Percentiles rank a stretch among this genome's conserved stretches.
phyloP scores from a whole-genome alignment of 1,140 invertebrate species.

The Mactra quadrangularis region DNA sequence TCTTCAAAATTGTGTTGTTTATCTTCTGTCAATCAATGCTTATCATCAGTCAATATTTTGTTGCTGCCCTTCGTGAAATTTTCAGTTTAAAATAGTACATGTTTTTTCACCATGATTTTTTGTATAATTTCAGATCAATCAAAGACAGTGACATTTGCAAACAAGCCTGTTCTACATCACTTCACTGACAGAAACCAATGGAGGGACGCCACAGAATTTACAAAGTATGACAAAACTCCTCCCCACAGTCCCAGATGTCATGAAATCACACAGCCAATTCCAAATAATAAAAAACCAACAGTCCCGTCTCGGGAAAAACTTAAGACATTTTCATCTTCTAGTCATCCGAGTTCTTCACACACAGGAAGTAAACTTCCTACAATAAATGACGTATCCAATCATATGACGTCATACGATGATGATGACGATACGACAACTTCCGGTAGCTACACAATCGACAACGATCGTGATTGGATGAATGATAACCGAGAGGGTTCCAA shows the following conservation, averaged over 20 bases:
- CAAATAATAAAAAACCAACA: slow-evolving; percentile 36
- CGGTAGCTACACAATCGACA: slow-evolving; percentile 60
- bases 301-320: slow-evolving; percentile 37
- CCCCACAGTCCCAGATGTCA: slow-evolving; percentile 1
- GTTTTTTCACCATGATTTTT: no score
- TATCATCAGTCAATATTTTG: no score
- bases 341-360: slow-evolving; percentile 16
- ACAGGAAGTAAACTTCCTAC: slow-evolving; percentile 46
- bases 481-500: slow-evolving; percentile 10
- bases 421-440: slow-evolving; percentile 63
- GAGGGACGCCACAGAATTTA: slow-evolving; percentile 27
- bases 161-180: slow-evolving; percentile 52
- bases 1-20: no score
- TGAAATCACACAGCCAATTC: background rate
- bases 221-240: slow-evolving; percentile 7
- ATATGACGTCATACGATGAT: slow-evolving; percentile 62
- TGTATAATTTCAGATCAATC: slow-evolving; percentile 54
- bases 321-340: slow-evolving; percentile 12
- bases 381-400: slow-evolving; percentile 27
- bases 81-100: no score
- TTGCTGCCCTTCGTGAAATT: no score
- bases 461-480: slow-evolving; percentile 57
- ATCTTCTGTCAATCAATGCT: no score
- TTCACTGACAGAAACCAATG: slow-evolving; percentile 35
- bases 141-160: slow-evolving; percentile 62